These are phyloP conservation scores for Zosterops japonicus DNA, from an alignment of 2,113 vertebrate genomes.

Conservation along the genomic window DNA sequence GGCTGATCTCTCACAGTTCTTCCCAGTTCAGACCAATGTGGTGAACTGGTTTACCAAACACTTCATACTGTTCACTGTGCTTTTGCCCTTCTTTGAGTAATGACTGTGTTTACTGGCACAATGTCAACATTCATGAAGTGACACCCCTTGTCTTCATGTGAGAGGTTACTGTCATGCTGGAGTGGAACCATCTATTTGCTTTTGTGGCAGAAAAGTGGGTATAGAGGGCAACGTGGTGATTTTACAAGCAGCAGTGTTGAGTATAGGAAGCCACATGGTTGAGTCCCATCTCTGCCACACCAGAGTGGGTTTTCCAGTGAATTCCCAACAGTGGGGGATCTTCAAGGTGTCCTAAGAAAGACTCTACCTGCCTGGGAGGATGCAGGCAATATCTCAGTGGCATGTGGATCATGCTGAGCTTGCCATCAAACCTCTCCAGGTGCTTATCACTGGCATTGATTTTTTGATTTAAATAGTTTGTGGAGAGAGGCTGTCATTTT, in stretches of 20 bases:
- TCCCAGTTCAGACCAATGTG: slow-evolving; percentile 15
- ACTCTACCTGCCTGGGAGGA: neutral
- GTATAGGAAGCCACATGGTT: neutral
- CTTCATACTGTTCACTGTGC: neutral
- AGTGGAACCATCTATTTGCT: neutral
- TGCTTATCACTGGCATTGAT: neutral
- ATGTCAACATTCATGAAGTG: neutral
- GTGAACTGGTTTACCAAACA: slow-evolving; percentile 14
- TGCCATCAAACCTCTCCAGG: neutral
- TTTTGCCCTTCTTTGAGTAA: neutral
- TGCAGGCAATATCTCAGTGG: neutral
- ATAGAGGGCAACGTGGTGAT: neutral
- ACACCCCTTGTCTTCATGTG: neutral
- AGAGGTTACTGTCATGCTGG: neutral
- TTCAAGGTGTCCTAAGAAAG: neutral
- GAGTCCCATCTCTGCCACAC: neutral
- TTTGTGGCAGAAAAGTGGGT: neutral
- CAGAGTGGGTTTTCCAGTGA: neutral
- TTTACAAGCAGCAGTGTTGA: neutral
- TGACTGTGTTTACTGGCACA: neutral
- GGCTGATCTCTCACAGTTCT: neutral
- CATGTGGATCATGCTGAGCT: neutral
- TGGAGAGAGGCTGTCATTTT: neutral
- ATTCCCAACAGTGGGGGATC: neutral
- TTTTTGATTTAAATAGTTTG: neutral